A percentile compares a stretch with the other conserved stretches of the same genome.
Conservation (phyloP, 2,113 vertebrate genomes). For the Entomyzon cyanotis region DNA sequence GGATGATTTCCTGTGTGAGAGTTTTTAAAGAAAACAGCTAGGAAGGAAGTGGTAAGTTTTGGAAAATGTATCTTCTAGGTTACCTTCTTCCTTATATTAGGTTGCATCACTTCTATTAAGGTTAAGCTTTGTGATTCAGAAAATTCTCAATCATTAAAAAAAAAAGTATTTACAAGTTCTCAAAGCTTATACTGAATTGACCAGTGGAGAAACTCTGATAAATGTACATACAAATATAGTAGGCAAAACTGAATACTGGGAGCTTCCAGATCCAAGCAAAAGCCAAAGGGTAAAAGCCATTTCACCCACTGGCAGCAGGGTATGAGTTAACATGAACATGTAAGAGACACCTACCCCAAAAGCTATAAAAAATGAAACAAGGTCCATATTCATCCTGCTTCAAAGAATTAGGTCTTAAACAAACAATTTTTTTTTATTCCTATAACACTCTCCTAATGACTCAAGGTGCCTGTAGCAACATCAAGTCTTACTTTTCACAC, state of each 20-base stretch:
- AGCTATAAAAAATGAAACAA: not conserved
- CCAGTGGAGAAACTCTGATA: not conserved
- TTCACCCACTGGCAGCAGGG: not conserved
- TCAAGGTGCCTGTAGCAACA: not conserved
- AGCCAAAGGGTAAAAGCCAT: not conserved
- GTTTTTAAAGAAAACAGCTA: not conserved
- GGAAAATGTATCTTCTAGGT: not conserved
- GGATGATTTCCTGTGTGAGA: not conserved
- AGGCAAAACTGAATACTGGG: not conserved
- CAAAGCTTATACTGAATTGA: not conserved
- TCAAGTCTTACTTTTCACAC: not conserved
- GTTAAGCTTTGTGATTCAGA: not conserved
- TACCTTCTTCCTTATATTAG: not conserved
- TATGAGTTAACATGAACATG: not conserved
- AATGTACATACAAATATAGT: rapidly evolving
- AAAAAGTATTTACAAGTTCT: not conserved
- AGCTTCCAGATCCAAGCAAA: not conserved
- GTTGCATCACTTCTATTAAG: not conserved
- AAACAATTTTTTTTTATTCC: not conserved
- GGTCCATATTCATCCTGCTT: not conserved
- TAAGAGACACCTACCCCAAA: not conserved
- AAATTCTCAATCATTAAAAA: not conserved
- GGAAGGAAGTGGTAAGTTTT: not conserved
- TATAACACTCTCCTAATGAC: not conserved
- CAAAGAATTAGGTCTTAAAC: not conserved